These are phyloP conservation scores for Chelon auratus DNA, from an alignment of 2,797 vertebrate species.

Conservation along the genomic window DNA sequence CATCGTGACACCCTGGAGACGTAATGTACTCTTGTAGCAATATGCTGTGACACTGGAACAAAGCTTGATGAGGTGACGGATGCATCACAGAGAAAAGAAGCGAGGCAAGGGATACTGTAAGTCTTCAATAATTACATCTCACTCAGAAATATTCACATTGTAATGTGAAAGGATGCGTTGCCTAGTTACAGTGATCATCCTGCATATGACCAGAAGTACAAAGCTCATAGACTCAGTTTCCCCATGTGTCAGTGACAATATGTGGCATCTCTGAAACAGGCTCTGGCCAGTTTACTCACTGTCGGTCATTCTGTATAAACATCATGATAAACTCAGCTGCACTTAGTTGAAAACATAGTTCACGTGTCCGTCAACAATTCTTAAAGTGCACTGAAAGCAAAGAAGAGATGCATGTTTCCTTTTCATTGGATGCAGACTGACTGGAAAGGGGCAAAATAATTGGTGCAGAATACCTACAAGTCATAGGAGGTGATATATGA, in stretches of 20 bases:
- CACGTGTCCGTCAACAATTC: background rate
- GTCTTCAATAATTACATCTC: constrained; percentile 1
- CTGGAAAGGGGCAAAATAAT: no score
- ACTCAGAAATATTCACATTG: background rate
- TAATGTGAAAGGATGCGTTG: background rate
- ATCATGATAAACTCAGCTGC: constrained; percentile 12
- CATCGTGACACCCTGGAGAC: constrained; percentile 59
- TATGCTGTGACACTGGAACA: constrained; percentile 63
- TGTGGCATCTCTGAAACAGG: constrained; percentile 17
- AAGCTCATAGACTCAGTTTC: constrained; percentile 27
- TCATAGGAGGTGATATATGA: no score
- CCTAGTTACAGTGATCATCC: background rate
- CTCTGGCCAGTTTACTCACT: constrained; percentile 21
- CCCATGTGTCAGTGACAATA: background rate
- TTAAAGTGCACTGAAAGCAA: background rate
- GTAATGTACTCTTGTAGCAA: constrained; percentile 56
- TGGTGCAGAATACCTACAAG: no score
- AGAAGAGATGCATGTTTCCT: background rate
- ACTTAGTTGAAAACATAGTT: background rate
- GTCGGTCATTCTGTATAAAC: constrained; percentile 13
- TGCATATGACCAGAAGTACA: constrained; percentile 9
- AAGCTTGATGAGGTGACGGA: constrained; percentile 50
- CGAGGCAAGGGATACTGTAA: background rate
- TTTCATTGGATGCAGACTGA: no score
- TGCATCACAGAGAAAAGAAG: constrained; percentile 25